These are phyloP conservation scores for Andrena fulva DNA, from an alignment of 2,888 invertebrate species.

Conservation along the genomic window DNA sequence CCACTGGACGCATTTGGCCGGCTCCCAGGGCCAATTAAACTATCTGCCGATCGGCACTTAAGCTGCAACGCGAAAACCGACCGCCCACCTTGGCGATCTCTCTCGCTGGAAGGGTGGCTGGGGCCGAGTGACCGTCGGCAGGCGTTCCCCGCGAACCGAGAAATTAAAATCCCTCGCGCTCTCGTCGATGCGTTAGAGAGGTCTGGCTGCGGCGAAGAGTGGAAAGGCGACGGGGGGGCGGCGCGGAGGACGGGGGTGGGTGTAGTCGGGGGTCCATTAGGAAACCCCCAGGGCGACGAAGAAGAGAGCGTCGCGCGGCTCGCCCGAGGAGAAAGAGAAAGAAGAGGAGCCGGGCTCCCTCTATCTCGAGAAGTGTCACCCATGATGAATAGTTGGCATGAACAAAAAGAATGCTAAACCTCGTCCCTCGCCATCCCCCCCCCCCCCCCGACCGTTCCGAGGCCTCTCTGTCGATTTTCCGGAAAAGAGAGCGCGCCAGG, in stretches of 20 bases:
- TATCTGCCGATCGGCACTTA: constrained; percentile 34
- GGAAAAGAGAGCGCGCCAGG: constrained; percentile 50
- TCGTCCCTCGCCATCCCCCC: constrained; percentile 65
- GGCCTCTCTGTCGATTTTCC: constrained; percentile 65
- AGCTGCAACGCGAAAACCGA: neutral
- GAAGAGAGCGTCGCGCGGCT: constrained; percentile 51
- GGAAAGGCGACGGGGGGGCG: constrained; percentile 36
- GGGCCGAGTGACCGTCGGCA: constrained; percentile 52
- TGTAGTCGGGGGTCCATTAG: constrained; percentile 82
- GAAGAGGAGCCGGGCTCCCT: constrained; percentile 74
- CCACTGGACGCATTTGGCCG: constrained; percentile 33
- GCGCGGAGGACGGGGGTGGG: constrained; percentile 45
- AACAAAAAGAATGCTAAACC: constrained; percentile 84
- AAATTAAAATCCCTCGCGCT: constrained; percentile 78
- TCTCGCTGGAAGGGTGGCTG: constrained; percentile 50
- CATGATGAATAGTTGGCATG: constrained; percentile 85
- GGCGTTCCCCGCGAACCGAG: constrained; percentile 58
- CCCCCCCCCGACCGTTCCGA: constrained; percentile 38
- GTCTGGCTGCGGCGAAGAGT: constrained; percentile 52
- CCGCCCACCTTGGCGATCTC: constrained; percentile 24
- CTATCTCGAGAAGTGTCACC: constrained; percentile 84
- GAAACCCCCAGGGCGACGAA: constrained; percentile 80
- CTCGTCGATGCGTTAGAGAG: constrained; percentile 65
- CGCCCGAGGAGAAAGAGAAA: constrained; percentile 42
- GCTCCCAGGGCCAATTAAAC: constrained; percentile 37